These are phyloP conservation scores for Eueides isabella DNA, from an alignment of 1,140 invertebrate genomes.

Conservation along the genomic window DNA sequence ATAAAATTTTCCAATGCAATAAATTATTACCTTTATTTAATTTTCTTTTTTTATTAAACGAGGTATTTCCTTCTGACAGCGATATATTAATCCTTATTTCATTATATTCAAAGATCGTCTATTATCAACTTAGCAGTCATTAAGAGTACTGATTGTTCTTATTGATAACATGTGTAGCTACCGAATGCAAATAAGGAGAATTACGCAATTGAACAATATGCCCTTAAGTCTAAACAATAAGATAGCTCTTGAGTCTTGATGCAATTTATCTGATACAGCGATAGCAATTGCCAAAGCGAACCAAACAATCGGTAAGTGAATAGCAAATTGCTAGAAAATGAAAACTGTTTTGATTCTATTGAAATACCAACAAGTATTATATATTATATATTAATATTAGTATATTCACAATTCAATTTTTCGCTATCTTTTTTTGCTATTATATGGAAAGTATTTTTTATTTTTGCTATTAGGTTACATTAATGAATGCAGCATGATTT, in stretches of 20 bases:
- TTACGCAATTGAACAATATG: slow-evolving; percentile 17
- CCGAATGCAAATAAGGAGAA: slow-evolving; percentile 26
- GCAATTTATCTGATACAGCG: slow-evolving; percentile 20
- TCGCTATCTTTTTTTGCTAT: too few species aligned
- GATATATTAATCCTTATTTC: slow-evolving; percentile 4
- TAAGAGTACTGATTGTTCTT: slow-evolving; percentile 16
- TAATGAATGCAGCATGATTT: too few species aligned
- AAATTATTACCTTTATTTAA: too few species aligned
- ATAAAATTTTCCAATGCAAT: too few species aligned
- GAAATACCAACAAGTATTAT: neutral
- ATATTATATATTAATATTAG: neutral
- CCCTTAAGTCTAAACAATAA: slow-evolving; percentile 13
- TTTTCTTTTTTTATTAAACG: too few species aligned
- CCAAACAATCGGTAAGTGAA: too few species aligned
- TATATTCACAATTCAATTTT: too few species aligned
- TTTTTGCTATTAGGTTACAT: too few species aligned
- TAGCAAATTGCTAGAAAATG: neutral
- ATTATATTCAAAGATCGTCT: slow-evolving; percentile 1
- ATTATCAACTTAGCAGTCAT: slow-evolving; percentile 17
- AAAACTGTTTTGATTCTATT: neutral
- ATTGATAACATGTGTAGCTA: slow-evolving; percentile 16
- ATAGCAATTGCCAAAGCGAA: slow-evolving; percentile 1
- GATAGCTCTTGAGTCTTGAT: slow-evolving; percentile 19
- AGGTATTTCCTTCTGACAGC: neutral
- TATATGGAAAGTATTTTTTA: too few species aligned